These are phyloP conservation scores for Lamellibrachia satsuma DNA, from an alignment of 2,888 invertebrate species.

Conservation along the genomic window DNA sequence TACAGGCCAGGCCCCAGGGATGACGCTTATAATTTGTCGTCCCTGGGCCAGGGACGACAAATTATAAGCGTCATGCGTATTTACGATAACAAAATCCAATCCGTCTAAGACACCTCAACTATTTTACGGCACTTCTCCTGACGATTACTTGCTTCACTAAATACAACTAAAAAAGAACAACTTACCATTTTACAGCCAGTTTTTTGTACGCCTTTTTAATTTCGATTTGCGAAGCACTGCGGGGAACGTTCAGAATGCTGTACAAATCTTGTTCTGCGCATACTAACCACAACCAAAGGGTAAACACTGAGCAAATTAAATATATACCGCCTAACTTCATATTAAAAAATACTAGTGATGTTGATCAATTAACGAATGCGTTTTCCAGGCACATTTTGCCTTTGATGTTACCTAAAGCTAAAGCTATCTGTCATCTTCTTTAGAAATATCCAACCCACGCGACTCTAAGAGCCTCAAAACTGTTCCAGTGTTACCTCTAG, in stretches of 20 bases:
- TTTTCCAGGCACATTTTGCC: background rate
- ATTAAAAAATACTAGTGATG: background rate
- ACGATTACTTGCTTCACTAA: background rate
- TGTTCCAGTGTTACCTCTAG: background rate
- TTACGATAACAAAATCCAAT: background rate
- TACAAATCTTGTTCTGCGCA: constrained; percentile 55
- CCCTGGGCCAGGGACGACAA: background rate
- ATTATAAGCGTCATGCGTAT: background rate
- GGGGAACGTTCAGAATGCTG: constrained; percentile 55
- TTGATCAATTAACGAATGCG: background rate
- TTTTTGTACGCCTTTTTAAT: constrained; percentile 64
- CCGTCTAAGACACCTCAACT: too few relatives aligned
- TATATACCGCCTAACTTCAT: background rate
- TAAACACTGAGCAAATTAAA: background rate
- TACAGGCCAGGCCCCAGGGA: too few relatives aligned
- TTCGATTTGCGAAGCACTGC: constrained; percentile 56
- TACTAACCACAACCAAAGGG: background rate
- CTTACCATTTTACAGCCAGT: constrained; percentile 62
- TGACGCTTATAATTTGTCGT: too few relatives aligned
- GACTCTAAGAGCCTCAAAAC: background rate
- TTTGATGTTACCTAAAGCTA: background rate
- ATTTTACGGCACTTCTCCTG: background rate
- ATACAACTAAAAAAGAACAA: background rate
- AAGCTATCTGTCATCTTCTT: background rate
- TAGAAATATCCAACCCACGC: background rate